A percentile compares a stretch with the other conserved stretches of the same genome.
Evolutionary conservation across 2,888 invertebrate species (phyloP).

Genomic region (Drosophila quinaria): DNA sequence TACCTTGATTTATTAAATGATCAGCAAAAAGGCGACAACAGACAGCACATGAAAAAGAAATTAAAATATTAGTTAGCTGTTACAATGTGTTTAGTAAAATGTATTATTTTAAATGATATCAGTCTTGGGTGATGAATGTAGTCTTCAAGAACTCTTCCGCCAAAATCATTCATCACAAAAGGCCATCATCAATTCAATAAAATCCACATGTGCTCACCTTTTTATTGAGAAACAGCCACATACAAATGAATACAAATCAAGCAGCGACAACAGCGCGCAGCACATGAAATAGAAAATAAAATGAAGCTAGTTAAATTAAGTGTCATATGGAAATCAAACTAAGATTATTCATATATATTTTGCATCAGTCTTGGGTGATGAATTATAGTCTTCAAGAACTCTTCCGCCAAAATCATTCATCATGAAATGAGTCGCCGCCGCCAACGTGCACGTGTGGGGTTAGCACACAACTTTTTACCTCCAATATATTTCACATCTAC

Average conservation of each 20-base stretch:
- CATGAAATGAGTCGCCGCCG: slow-evolving; percentile 58
- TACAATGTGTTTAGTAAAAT: too few relatives aligned
- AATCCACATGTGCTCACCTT: slow-evolving; percentile 54
- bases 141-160: slow-evolving; percentile 85
- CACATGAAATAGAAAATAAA: slow-evolving; percentile 44
- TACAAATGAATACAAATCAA: slow-evolving; percentile 53
- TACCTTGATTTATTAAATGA: slow-evolving; percentile 34
- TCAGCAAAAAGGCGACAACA: slow-evolving; percentile 1
- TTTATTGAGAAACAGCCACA: slow-evolving; percentile 35
- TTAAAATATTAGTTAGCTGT: slow-evolving; percentile 25
- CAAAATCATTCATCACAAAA: slow-evolving; percentile 79
- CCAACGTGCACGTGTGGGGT: slow-evolving; percentile 62
- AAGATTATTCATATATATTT: background rate
- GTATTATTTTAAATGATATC: slow-evolving; percentile 49
- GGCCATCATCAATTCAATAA: slow-evolving; percentile 1
- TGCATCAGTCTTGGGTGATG: slow-evolving; percentile 85
- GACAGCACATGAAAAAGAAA: slow-evolving; percentile 35
- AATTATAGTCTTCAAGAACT: slow-evolving; percentile 86
- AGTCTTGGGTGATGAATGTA: slow-evolving; percentile 85
- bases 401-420: slow-evolving; percentile 84
- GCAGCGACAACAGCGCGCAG: slow-evolving; percentile 40
- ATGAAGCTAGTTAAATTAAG: slow-evolving; percentile 17
- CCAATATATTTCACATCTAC: slow-evolving; percentile 29
- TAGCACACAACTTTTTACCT: slow-evolving; percentile 61
- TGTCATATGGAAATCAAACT: background rate